phyloP scores from a whole-genome alignment of 2,797 vertebrate species.

The Champsocephalus gunnari region DNA sequence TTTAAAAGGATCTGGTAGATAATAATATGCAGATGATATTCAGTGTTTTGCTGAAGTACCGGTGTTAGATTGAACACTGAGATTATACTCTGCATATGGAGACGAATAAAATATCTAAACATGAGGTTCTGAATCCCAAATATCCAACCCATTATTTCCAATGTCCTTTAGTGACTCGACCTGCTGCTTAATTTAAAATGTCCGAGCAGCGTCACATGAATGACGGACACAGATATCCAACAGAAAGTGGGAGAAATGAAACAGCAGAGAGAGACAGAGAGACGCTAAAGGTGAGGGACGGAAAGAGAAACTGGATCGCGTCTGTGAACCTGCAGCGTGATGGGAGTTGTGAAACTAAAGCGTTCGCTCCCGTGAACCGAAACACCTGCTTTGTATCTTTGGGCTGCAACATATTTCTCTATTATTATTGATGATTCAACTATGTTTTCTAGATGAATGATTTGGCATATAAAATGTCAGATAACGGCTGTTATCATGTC shows the following conservation, averaged over 20 bases:
- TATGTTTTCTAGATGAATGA: background rate
- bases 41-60: too few species aligned
- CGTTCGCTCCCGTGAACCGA: slow-evolving; percentile 27
- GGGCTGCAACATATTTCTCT: too few species aligned
- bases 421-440: too few species aligned
- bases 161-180: background rate
- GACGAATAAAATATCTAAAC: background rate
- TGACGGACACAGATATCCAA: background rate
- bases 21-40: too few species aligned
- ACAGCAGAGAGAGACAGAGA: background rate
- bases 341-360: slow-evolving; percentile 30
- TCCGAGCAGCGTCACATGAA: background rate
- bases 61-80: background rate
- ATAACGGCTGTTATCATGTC: background rate
- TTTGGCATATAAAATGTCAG: background rate
- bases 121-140: background rate
- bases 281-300: background rate
- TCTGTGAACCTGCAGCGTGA: slow-evolving; percentile 25
- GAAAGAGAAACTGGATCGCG: slow-evolving; percentile 23
- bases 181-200: background rate
- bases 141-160: too few species aligned
- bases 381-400: too few species aligned
- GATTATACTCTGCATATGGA: background rate
- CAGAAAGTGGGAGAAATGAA: slow-evolving; percentile 21
- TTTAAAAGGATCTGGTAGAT: background rate